These are phyloP conservation scores for Elephantulus edwardii DNA, from an alignment of 2,113 vertebrate genomes.

Conservation along the genomic window DNA sequence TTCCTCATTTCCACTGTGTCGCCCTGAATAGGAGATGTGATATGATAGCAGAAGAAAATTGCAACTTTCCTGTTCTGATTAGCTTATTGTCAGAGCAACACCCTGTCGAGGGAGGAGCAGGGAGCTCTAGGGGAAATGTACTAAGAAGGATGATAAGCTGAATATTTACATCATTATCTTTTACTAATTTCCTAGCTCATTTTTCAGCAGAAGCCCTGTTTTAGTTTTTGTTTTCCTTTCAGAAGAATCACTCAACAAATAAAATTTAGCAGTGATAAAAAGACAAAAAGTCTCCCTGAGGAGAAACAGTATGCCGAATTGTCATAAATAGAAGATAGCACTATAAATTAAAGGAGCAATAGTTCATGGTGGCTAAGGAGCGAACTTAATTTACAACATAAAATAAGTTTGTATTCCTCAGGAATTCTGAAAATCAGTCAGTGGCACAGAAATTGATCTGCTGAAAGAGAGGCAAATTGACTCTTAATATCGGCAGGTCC, in stretches of 20 bases:
- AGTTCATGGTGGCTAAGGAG: conserved; percentile 33
- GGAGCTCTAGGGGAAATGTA: neutral
- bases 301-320: conserved; percentile 34
- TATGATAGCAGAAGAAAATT: neutral
- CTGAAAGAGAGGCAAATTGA: conserved; percentile 54
- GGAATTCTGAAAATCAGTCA: conserved; percentile 61
- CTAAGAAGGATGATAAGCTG: neutral
- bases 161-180: neutral
- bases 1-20: neutral
- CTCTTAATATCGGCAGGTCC: conserved; percentile 52
- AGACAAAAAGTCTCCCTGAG: conserved; percentile 45
- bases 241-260: conserved; percentile 45
- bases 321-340: conserved; percentile 44
- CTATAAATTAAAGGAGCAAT: conserved; percentile 53
- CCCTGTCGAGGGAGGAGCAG: neutral
- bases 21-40: neutral
- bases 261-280: conserved; percentile 52
- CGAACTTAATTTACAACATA: conserved; percentile 56
- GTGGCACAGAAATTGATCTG: conserved; percentile 48
- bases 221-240: neutral
- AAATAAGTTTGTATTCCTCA: conserved; percentile 63
- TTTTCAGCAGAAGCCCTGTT: conserved; percentile 23
- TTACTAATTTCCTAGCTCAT: neutral
- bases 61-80: neutral
- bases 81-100: neutral